Evolutionary conservation across 2,888 invertebrate species (phyloP).

Genomic region (Drosophila fungiperda): DNA sequence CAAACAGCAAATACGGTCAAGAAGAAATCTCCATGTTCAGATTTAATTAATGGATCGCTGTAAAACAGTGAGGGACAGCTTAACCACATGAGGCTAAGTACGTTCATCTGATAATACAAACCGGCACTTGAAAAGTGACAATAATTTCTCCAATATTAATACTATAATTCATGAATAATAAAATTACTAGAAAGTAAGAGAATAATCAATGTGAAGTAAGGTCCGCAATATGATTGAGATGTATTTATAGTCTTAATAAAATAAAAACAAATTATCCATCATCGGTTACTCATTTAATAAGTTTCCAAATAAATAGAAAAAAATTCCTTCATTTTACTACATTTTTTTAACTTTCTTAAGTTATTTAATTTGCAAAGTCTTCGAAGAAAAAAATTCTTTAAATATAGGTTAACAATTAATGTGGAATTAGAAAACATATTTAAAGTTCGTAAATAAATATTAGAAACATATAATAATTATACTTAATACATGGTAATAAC

Average conservation of each 20-base stretch:
- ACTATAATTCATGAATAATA: neutral
- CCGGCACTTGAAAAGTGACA: neutral
- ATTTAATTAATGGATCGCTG: constrained; percentile 69
- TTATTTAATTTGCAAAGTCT: too few species aligned
- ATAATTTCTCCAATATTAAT: constrained; percentile 1
- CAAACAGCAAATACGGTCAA: constrained; percentile 57
- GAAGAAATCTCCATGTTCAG: constrained; percentile 57
- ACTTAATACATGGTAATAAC: neutral
- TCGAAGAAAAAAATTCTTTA: neutral
- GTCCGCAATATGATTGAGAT: neutral
- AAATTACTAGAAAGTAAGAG: neutral
- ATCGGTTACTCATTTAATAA: neutral
- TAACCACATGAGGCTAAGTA: constrained; percentile 16
- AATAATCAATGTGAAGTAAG: neutral
- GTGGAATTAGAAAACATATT: neutral
- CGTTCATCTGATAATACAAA: constrained; percentile 13
- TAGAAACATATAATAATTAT: neutral
- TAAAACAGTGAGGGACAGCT: constrained; percentile 43
- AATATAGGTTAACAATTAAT: neutral
- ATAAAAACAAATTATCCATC: neutral
- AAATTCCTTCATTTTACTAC: neutral
- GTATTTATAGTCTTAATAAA: neutral
- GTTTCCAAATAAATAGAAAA: too few species aligned
- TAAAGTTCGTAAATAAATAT: neutral
- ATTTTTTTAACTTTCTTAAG: neutral